Evolutionary conservation across 2,888 invertebrate genomes (phyloP), one percentile per base, ranked within the genome.

Genomic region (Laspeyria flexula): DNA sequence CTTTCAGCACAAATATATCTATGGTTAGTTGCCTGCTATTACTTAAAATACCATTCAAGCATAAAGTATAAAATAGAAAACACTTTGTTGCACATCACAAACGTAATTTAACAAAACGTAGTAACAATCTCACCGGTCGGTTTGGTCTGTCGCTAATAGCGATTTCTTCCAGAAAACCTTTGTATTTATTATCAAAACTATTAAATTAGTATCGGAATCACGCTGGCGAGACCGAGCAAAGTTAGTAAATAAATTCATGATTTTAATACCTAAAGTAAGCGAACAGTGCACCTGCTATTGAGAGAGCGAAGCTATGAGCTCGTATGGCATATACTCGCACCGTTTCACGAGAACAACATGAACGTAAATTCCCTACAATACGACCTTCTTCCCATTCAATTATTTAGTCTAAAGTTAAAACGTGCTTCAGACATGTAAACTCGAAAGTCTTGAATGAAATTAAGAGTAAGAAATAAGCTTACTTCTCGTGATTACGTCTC

Each of bases 401-500:
- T 69, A 73, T 71, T 74, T 66, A 66, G 46, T 47, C 39, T 51
- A 34, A 58, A 66, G 66, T 69, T 60, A 59, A 70, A 64, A 50
- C 50, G 69, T 55, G 48, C 21, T 21, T 21, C 10, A 31, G 12
- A 30, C 18, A 13, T n/a, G 66, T 64, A 69, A 71, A 71, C 67
- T 65, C 60, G 52, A 56, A 55, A 62, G 63, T 46, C 66, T 72
- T 55, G 60, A 79, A 77, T 76, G 61, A 77, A 80, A 77, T 82
- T 73, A 21, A 30, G 60, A 69, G 60, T 58, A 72, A 71, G 73
- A 68, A 82, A 79, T 73, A 75, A 66, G 76, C 77, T 79, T 76
- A 79, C 69, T 76, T 57, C 61, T 60, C 50, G 60, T 70, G 76
- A 80, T 78, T 77, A 78, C 73, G 55, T 52, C 56, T 60, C 71